Evolutionary conservation across 1,140 invertebrate species (phyloP).

Genomic region (Phocides pigmalion): DNA sequence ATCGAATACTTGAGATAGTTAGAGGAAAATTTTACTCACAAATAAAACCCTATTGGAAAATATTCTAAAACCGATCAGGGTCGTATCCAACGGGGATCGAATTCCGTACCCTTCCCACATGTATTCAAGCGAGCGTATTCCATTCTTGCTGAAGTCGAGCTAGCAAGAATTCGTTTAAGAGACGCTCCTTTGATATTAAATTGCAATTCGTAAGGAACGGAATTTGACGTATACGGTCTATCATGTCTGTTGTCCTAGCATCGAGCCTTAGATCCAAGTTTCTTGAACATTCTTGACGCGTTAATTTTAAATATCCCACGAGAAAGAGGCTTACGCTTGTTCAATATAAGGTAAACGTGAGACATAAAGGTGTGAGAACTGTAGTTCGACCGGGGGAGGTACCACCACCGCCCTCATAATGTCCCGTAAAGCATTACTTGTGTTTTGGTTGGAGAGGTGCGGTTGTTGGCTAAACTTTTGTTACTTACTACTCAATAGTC

Average conservation of each 20-base stretch:
- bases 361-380: too few relatives aligned
- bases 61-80: constrained; percentile 1
- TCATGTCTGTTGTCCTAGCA: constrained; percentile 4
- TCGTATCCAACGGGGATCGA: constrained; percentile 10
- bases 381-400: too few relatives aligned
- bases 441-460: too few relatives aligned
- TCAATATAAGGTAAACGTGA: too few relatives aligned
- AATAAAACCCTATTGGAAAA: neutral
- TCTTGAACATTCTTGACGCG: neutral
- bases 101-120: constrained; percentile 13
- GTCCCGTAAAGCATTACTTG: too few relatives aligned
- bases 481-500: too few relatives aligned
- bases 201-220: constrained; percentile 27
- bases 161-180: constrained; percentile 26
- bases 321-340: too few relatives aligned
- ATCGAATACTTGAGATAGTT: too few relatives aligned
- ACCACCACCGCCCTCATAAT: too few relatives aligned
- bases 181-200: constrained; percentile 28
- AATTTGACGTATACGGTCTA: constrained; percentile 15
- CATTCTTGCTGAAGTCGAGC: constrained; percentile 22
- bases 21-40: neutral
- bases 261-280: neutral
- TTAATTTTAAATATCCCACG: neutral
- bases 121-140: constrained; percentile 13
- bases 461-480: too few relatives aligned